A percentile compares a stretch with the other conserved stretches of the same genome.
Evolutionary conservation across 53 echinoderm and acorn worm species (phyloP).

Genomic region (Temnopleurus reevesii): DNA sequence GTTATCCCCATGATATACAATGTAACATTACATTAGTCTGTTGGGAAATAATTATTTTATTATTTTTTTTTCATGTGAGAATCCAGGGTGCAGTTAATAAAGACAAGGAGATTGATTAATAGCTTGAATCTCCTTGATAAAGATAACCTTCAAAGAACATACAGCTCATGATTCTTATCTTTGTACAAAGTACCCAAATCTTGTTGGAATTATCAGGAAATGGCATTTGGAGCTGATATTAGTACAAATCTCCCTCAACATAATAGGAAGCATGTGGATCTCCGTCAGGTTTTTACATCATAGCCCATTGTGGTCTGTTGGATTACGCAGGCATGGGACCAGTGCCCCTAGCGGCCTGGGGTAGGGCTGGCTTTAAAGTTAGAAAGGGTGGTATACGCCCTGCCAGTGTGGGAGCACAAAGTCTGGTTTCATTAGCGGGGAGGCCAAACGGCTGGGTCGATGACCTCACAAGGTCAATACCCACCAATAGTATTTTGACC

Average conservation of each 20-base stretch:
- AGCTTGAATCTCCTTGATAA: too few species aligned
- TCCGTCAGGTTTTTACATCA: conserved; percentile 9
- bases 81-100: not conserved
- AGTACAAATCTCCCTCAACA: conserved; percentile 40
- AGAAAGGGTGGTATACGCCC: conserved; percentile 42
- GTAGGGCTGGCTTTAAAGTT: conserved; percentile 42
- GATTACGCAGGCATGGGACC: not conserved
- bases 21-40: not conserved
- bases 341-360: conserved; percentile 25
- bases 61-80: not conserved
- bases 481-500: conserved; percentile 46
- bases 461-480: conserved; percentile 39
- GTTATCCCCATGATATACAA: not conserved
- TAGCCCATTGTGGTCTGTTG: conserved; percentile 29
- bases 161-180: not conserved
- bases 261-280: conserved; percentile 52
- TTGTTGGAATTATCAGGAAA: conserved; percentile 33
- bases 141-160: not conserved
- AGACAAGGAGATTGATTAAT: too few species aligned
- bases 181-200: conserved; percentile 15
- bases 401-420: conserved; percentile 24
- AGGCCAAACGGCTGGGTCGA: conserved; percentile 1
- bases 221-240: conserved; percentile 58
- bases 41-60: not conserved
- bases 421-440: conserved; percentile 31